Conservation (phyloP, 2,797 vertebrate species). For the Sebastes trivittatus region DNA sequence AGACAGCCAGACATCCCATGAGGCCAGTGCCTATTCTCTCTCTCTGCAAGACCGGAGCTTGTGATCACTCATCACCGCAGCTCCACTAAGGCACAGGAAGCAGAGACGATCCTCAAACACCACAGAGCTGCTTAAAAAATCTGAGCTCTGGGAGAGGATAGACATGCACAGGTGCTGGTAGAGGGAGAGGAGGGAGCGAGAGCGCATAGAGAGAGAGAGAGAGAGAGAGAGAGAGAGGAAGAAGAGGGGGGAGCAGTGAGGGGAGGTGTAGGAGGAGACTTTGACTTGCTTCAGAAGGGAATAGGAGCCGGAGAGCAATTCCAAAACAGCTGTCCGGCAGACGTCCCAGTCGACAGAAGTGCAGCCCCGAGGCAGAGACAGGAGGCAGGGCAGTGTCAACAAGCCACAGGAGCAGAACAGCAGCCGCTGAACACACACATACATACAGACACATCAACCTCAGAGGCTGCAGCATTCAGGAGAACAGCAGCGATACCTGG, state of each 20-base stretch:
- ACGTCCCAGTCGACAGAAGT: slow-evolving; percentile 74
- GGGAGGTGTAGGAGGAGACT: slow-evolving; percentile 78
- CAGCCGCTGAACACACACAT: slow-evolving; percentile 48
- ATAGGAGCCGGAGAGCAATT: slow-evolving; percentile 77
- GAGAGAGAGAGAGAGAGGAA: slow-evolving; percentile 22
- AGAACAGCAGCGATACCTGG: slow-evolving; percentile 19
- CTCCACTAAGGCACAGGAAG: slow-evolving; percentile 43
- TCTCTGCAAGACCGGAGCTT: slow-evolving; percentile 10
- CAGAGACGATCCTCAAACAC: slow-evolving; percentile 44
- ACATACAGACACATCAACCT: slow-evolving; percentile 12
- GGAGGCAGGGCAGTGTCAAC: slow-evolving; percentile 66
- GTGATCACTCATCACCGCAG: slow-evolving; percentile 46
- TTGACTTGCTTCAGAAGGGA: slow-evolving; percentile 67
- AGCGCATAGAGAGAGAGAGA: slow-evolving; percentile 25
- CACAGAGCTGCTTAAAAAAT: slow-evolving; percentile 44
- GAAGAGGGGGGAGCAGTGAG: slow-evolving; percentile 22
- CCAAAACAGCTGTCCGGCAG: slow-evolving; percentile 86
- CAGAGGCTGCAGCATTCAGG: slow-evolving; percentile 29
- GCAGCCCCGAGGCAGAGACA: slow-evolving; percentile 66
- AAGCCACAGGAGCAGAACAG: slow-evolving; percentile 58
- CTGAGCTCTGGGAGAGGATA: slow-evolving; percentile 44
- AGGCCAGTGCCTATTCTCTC: slow-evolving; percentile 25
- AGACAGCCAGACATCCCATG: slow-evolving; percentile 44
- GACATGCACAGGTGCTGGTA: slow-evolving; percentile 78
- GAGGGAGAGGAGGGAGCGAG: slow-evolving; percentile 12